A percentile compares a stretch with the other conserved stretches of the same genome.
These are phyloP conservation scores for Rana temporaria DNA, from an alignment of 2,113 vertebrate species.

Conservation along the genomic window DNA sequence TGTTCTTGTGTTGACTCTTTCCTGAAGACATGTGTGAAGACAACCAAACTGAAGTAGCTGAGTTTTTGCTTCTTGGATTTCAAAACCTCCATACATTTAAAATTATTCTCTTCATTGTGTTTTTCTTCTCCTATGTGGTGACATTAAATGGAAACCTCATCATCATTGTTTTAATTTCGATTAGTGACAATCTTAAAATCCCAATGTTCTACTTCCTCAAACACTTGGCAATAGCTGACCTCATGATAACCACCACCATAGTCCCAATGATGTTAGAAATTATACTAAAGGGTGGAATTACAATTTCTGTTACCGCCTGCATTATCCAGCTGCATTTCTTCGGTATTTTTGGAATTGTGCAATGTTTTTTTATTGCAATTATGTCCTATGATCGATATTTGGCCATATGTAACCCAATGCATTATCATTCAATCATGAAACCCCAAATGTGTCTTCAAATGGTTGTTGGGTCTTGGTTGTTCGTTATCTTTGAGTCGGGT, in stretches of 20 bases:
- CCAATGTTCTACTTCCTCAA: slow-evolving; percentile 39
- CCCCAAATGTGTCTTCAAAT: not conserved
- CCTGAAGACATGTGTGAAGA: not conserved
- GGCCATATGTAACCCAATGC: slow-evolving; percentile 55
- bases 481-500: slow-evolving; percentile 10
- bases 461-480: slow-evolving; percentile 24
- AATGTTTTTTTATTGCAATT: not conserved
- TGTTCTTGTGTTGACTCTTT: no score
- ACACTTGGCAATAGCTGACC: slow-evolving; percentile 4
- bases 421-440: not conserved
- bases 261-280: not conserved
- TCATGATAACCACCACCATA: slow-evolving; percentile 18
- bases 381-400: slow-evolving; percentile 65
- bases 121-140: not conserved
- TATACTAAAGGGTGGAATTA: not conserved
- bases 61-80: slow-evolving; percentile 7
- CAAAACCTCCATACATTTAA: not conserved
- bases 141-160: not conserved
- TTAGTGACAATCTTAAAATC: not conserved
- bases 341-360: not conserved
- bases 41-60: not conserved
- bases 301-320: slow-evolving; percentile 55
- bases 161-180: not conserved
- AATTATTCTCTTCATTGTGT: not conserved
- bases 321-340: not conserved